Evolutionary conservation across 2,888 invertebrate genomes (phyloP).

Genomic region (Caenorhabditis afra): DNA sequence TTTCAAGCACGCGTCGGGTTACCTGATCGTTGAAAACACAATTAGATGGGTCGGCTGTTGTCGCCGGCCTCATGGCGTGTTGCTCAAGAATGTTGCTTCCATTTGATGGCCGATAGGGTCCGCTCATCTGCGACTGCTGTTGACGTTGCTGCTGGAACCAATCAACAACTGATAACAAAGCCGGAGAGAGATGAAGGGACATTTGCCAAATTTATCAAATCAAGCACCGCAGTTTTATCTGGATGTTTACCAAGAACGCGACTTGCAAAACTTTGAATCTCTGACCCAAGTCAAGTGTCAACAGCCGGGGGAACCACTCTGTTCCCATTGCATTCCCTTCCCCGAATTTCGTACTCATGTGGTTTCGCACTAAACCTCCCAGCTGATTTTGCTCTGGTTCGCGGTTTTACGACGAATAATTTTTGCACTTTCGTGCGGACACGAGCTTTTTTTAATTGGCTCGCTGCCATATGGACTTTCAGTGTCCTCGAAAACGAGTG

Average conservation of each 20-base stretch:
- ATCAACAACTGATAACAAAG: constrained; percentile 39
- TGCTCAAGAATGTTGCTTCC: constrained; percentile 56
- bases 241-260: constrained; percentile 14
- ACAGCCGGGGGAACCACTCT: background rate
- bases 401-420: constrained; percentile 26
- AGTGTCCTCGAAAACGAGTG: background rate
- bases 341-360: constrained; percentile 11
- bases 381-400: constrained; percentile 27
- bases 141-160: constrained; percentile 51
- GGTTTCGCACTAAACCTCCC: constrained; percentile 3
- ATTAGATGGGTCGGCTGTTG: constrained; percentile 57
- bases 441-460: constrained; percentile 40
- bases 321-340: constrained; percentile 1
- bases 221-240: constrained; percentile 30
- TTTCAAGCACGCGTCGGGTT: constrained; percentile 45
- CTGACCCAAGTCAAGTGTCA: constrained; percentile 7
- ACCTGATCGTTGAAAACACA: constrained; percentile 59
- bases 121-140: constrained; percentile 57
- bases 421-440: constrained; percentile 42
- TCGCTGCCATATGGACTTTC: constrained; percentile 39
- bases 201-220: constrained; percentile 32
- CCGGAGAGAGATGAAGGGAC: constrained; percentile 1
- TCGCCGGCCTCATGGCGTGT: constrained; percentile 52
- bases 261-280: background rate
- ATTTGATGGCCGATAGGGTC: constrained; percentile 56